A percentile compares a stretch with the other conserved stretches of the same genome.
Conservation (phyloP, 2,888 invertebrate species). For the Julus scandinavius region DNA sequence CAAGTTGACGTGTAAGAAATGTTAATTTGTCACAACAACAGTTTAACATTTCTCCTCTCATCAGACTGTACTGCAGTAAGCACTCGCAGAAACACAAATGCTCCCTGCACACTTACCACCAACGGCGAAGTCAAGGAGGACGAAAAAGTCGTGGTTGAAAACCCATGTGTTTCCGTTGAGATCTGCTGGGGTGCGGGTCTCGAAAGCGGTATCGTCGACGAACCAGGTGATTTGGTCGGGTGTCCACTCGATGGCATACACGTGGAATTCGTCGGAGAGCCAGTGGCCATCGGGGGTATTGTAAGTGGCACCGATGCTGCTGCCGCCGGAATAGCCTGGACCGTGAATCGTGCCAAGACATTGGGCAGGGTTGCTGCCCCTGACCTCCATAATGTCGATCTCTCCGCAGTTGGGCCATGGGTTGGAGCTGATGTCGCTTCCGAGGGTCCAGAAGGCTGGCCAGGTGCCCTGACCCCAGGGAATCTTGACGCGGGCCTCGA, state of each 20-base stretch:
- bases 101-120: constrained; percentile 29
- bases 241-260: constrained; percentile 47
- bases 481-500: constrained; percentile 46
- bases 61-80: background rate
- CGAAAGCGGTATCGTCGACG: constrained; percentile 4
- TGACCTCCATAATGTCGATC: constrained; percentile 51
- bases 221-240: background rate
- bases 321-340: constrained; percentile 46
- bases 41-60: too few species aligned
- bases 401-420: constrained; percentile 53
- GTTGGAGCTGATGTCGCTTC: constrained; percentile 9
- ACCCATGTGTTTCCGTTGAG: constrained; percentile 43
- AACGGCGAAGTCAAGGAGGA: constrained; percentile 49
- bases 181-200: constrained; percentile 31
- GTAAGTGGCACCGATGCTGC: background rate
- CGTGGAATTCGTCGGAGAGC: constrained; percentile 48
- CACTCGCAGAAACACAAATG: background rate
- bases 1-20: too few species aligned
- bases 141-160: constrained; percentile 51
- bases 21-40: too few species aligned
- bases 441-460: constrained; percentile 55
- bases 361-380: background rate
- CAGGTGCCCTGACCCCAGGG: constrained; percentile 45
- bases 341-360: constrained; percentile 37
- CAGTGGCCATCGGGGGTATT: background rate